Base-by-base conservation (phyloP, 35 echinoderm and acorn worm genomes). In the Patiria miniata region DNA sequence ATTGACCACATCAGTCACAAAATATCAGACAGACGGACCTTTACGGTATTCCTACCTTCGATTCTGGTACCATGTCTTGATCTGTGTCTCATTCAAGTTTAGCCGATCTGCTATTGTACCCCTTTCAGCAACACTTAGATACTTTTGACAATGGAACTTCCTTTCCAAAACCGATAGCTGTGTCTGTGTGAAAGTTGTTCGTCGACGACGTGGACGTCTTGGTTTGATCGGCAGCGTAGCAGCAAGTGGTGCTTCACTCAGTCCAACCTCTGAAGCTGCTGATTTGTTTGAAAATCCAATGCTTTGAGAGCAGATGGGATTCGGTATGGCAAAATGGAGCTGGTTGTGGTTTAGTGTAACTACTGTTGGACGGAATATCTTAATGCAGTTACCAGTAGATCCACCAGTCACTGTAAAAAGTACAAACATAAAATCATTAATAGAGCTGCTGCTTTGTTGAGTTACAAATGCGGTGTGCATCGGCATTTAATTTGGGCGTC, bases 11-110 rank as follows among this genome's bases (percentile, higher is more conserved):
- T 12, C 54, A 12, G 22, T 58, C 22, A n/a, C 12, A 12, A n/a
- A 14, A 58, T 58, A 58, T 14, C 12, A 58, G 22, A n/a, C 54
- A 14, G 54, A 12, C 36, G 8, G 87, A 83, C 90, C 50, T 81
- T n/a, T n/a, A n/a, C 91, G 82, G 80, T 93, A 88, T 55, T 93
- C 86, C 59, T 93, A 93, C 91, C 91, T 88, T 85, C n/a, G n/a
- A n/a, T n/a, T n/a, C n/a, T n/a, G n/a, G n/a, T n/a, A n/a, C n/a
- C n/a, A n/a, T n/a, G n/a, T 93, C 65, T 93, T 93, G n/a, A 93
- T 82, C 36, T 93, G 91, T 4, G 91, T 93, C 68, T 93, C 91
- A 69, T 87, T 93, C 79, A 93, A 40, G 38, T 87, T 87, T 18
- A 93, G 51, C 28, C 80, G 81, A 1, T 93, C 86, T 8, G 91